Evolutionary conservation across 2,888 invertebrate genomes (phyloP).

Genomic region (Habroteleia sp.): DNA sequence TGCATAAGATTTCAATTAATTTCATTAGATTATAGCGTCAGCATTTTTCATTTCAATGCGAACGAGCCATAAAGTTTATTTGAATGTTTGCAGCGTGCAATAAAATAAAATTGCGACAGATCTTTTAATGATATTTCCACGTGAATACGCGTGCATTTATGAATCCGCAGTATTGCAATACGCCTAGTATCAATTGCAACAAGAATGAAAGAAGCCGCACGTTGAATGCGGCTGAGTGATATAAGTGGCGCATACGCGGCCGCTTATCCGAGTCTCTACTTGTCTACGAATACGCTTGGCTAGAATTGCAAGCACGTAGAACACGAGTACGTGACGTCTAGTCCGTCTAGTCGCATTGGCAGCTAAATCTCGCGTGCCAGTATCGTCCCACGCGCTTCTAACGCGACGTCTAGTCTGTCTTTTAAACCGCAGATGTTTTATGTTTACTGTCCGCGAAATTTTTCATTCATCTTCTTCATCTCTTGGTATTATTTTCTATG

Average conservation of each 20-base stretch:
- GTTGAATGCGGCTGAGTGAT: slow-evolving; percentile 17
- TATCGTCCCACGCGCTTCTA: slow-evolving; percentile 20
- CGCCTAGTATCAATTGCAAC: slow-evolving; percentile 37
- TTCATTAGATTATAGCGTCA: no score
- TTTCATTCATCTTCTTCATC: no score
- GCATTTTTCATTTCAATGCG: slow-evolving; percentile 1
- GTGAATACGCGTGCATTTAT: slow-evolving; percentile 21
- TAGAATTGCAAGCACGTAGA: slow-evolving; percentile 49
- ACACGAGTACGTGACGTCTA: slow-evolving; percentile 42
- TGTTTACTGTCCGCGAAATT: no score
- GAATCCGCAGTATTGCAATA: slow-evolving; percentile 30
- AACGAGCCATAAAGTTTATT: slow-evolving; percentile 8
- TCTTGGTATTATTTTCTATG: no score
- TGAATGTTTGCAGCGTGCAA: neutral
- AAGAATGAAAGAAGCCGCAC: slow-evolving; percentile 2
- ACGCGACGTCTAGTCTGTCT: slow-evolving; percentile 37
- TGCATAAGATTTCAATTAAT: no score
- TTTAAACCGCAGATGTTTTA: slow-evolving; percentile 43
- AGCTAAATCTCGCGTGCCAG: slow-evolving; percentile 28
- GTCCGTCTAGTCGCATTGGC: slow-evolving; percentile 19
- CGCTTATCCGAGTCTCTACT: slow-evolving; percentile 35
- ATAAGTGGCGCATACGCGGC: slow-evolving; percentile 30
- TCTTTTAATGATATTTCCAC: slow-evolving; percentile 1
- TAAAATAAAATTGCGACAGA: slow-evolving; percentile 19
- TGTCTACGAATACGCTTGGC: slow-evolving; percentile 12